A percentile compares a stretch with the other conserved stretches of the same genome.
Conservation (phyloP, 2,797 vertebrate species). For the Mormyrus proboscirostris region DNA sequence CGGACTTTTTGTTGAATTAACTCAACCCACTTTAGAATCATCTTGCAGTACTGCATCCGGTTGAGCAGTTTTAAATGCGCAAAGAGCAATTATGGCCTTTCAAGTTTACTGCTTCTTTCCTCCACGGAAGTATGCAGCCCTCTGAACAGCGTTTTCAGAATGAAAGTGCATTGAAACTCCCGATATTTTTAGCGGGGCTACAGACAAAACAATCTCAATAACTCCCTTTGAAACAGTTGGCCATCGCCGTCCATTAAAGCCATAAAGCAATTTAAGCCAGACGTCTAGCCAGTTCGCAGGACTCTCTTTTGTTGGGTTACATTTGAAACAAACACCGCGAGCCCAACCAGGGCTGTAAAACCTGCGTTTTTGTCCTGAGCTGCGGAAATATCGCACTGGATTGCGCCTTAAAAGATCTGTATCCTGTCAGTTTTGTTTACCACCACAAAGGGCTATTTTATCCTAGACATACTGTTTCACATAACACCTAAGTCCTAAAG, state of each 20-base stretch:
- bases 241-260: conserved; percentile 69
- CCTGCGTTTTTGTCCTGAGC: conserved; percentile 49
- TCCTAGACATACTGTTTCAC: neutral
- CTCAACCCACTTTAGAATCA: neutral
- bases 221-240: conserved; percentile 67
- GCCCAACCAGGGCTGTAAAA: conserved; percentile 70
- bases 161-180: conserved; percentile 20
- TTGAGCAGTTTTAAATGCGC: neutral
- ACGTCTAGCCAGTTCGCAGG: conserved; percentile 74
- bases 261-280: conserved; percentile 81
- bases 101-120: neutral
- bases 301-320: conserved; percentile 67
- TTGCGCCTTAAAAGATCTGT: conserved; percentile 58
- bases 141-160: conserved; percentile 19
- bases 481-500: neutral
- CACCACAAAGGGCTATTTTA: conserved; percentile 48
- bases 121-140: neutral
- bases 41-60: neutral
- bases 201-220: conserved; percentile 51
- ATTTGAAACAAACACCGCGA: conserved; percentile 62
- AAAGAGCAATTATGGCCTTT: conserved; percentile 11
- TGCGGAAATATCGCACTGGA: conserved; percentile 65
- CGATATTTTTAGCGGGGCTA: conserved; percentile 23
- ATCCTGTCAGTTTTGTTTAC: conserved; percentile 61
- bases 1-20: neutral